These are phyloP conservation scores for Chironomus striatipennis DNA, from an alignment of 1,140 invertebrate species.

Conservation along the genomic window DNA sequence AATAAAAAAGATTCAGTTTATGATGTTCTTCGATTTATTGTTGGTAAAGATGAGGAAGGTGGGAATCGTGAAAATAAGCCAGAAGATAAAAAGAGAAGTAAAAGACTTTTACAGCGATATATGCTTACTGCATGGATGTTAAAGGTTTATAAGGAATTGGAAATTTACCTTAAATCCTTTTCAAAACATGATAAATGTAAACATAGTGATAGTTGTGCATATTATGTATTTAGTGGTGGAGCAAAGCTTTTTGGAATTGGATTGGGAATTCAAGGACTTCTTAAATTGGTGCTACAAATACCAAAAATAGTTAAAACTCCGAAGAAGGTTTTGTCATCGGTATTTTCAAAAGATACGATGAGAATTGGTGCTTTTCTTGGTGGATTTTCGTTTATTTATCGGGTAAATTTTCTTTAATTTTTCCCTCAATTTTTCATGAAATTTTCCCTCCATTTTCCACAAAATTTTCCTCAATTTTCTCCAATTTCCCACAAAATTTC, in stretches of 20 bases:
- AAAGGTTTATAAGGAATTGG: constrained; percentile 41
- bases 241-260: constrained; percentile 50
- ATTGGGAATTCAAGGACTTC: constrained; percentile 47
- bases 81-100: constrained; percentile 26
- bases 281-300: constrained; percentile 47
- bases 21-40: constrained; percentile 53
- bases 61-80: constrained; percentile 11
- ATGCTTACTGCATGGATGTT: constrained; percentile 29
- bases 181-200: constrained; percentile 48
- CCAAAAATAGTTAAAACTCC: constrained; percentile 43
- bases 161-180: constrained; percentile 41
- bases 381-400: constrained; percentile 53
- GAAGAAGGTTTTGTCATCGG: constrained; percentile 43
- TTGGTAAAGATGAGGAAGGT: constrained; percentile 53
- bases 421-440: too few relatives aligned
- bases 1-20: constrained; percentile 52
- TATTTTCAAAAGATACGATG: constrained; percentile 48
- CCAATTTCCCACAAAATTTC: too few relatives aligned
- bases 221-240: constrained; percentile 47
- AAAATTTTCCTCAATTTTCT: too few relatives aligned
- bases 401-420: too few relatives aligned
- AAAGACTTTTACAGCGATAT: background rate
- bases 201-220: constrained; percentile 51
- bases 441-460: too few relatives aligned
- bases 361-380: constrained; percentile 54